These are phyloP conservation scores for Agrilus planipennis DNA, from an alignment of 1,140 invertebrate genomes.

Conservation along the genomic window DNA sequence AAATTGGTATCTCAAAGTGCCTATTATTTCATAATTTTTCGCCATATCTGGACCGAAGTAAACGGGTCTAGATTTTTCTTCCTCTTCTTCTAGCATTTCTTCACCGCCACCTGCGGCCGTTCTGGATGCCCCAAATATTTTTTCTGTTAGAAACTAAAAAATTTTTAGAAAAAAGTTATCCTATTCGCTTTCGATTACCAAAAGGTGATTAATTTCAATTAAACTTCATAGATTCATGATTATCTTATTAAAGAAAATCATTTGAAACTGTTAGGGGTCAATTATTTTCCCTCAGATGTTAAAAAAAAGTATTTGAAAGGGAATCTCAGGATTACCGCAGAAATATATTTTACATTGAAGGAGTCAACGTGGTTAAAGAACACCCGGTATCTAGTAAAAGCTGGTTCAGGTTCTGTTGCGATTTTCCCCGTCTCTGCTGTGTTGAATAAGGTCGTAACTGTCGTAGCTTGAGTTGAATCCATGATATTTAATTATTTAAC, in stretches of 20 bases:
- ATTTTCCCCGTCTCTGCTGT: too few species aligned
- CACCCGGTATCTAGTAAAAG: constrained; percentile 11
- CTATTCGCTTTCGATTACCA: not conserved
- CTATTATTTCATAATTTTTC: constrained; percentile 22
- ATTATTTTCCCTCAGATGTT: not conserved
- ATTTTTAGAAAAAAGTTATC: constrained; percentile 1
- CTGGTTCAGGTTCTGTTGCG: too few species aligned
- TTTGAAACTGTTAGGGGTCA: too few species aligned
- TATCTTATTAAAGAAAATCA: too few species aligned
- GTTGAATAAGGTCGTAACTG: too few species aligned
- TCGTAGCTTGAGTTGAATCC: too few species aligned
- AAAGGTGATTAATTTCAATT: not conserved
- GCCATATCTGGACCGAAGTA: not conserved
- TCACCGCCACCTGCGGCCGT: constrained; percentile 5
- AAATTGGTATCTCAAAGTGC: constrained; percentile 12
- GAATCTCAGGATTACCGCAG: constrained; percentile 12
- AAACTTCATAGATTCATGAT: too few species aligned
- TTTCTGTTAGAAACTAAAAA: constrained; percentile 13
- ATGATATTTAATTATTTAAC: too few species aligned
- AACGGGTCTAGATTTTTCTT: not conserved
- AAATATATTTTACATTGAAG: constrained; percentile 16
- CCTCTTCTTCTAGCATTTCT: constrained; percentile 13
- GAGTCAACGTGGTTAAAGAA: constrained; percentile 24
- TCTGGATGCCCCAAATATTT: constrained; percentile 10
- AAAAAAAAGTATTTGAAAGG: not conserved